phyloP scores from a whole-genome alignment of 2,797 vertebrate genomes.

The Lacerta viridis region DNA sequence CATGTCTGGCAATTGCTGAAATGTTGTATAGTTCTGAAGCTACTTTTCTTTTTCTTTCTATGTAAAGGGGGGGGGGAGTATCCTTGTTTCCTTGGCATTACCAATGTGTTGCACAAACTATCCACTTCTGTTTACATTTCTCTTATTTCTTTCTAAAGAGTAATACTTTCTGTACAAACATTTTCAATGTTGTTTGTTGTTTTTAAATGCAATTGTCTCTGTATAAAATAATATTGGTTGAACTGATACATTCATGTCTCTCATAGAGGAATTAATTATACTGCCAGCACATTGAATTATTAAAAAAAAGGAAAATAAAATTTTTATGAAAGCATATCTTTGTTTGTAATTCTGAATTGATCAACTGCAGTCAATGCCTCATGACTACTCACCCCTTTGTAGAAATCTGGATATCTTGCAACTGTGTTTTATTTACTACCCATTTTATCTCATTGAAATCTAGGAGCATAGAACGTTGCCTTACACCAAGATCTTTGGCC shows the following conservation, averaged over 20 bases:
- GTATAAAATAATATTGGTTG: slow-evolving; percentile 93
- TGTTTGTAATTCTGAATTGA: slow-evolving; percentile 61
- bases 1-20: slow-evolving; percentile 85
- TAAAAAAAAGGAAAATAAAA: slow-evolving; percentile 85
- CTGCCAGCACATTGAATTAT: slow-evolving; percentile 85
- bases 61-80: slow-evolving; percentile 82
- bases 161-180: slow-evolving; percentile 92
- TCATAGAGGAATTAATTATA: slow-evolving; percentile 85
- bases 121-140: slow-evolving; percentile 84
- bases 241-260: slow-evolving; percentile 83
- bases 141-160: slow-evolving; percentile 73
- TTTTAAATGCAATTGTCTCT: slow-evolving; percentile 95
- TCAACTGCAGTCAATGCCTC: neutral
- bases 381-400: neutral
- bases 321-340: slow-evolving; percentile 84
- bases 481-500: no score
- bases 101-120: slow-evolving; percentile 90
- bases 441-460: neutral
- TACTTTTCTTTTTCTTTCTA: slow-evolving; percentile 81
- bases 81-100: slow-evolving; percentile 90
- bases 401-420: neutral
- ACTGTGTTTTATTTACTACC: neutral
- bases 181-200: slow-evolving; percentile 93
- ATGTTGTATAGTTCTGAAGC: slow-evolving; percentile 85
- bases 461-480: no score